These are phyloP conservation scores for Tragulus kanchil DNA, from an alignment of 2,113 vertebrate species.

Conservation along the genomic window DNA sequence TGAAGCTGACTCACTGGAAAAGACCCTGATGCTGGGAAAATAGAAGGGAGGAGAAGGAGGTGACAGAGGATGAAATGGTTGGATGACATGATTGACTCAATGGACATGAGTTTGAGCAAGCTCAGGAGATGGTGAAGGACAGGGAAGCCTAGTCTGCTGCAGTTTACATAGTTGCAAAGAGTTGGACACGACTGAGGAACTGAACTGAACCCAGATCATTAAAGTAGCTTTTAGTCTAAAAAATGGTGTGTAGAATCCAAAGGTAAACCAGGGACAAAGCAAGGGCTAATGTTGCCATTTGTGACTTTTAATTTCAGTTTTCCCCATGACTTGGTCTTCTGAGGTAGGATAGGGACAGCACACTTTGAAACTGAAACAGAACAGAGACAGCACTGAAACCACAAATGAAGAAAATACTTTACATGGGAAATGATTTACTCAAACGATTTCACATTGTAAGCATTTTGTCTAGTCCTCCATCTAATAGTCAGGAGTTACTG, in stretches of 20 bases:
- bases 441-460: no score
- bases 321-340: background rate
- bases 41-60: no score
- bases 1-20: no score
- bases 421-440: background rate
- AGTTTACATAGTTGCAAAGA: no score
- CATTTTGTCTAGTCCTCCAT: background rate
- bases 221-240: background rate
- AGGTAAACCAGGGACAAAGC: conserved; percentile 4
- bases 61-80: no score
- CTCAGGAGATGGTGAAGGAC: no score
- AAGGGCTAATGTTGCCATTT: background rate
- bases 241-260: background rate
- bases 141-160: no score
- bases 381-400: background rate
- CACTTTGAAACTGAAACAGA: background rate
- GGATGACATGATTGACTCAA: no score
- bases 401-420: conserved; percentile 4
- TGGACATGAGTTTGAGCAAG: no score
- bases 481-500: background rate
- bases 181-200: no score
- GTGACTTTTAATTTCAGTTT: conserved; percentile 10
- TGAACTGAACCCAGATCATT: background rate
- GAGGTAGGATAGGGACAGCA: background rate
- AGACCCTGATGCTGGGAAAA: no score